phyloP scores from a whole-genome alignment of 2,797 vertebrate genomes.

The Sebastes reedi region DNA sequence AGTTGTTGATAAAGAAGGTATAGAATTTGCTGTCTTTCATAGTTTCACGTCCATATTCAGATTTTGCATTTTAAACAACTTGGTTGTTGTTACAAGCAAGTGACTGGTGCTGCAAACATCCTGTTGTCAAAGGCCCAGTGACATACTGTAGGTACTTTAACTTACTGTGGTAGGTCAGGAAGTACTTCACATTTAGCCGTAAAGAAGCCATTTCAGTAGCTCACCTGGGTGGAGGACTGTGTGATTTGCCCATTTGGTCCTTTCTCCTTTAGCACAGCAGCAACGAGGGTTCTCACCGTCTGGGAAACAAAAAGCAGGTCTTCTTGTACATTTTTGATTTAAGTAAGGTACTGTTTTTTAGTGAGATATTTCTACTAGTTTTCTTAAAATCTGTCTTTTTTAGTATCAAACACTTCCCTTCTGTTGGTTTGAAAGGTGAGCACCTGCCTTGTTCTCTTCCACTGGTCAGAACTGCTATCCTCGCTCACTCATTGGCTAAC shows the following conservation, averaged over 20 bases:
- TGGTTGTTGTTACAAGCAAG: background rate
- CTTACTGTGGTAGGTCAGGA: background rate
- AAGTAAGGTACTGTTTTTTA: background rate
- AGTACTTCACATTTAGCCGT: background rate
- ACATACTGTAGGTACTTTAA: background rate
- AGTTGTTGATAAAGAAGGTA: background rate
- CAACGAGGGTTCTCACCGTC: constrained; percentile 89
- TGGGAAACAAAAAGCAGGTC: constrained; percentile 51
- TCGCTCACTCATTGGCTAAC: background rate
- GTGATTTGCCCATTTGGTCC: constrained; percentile 80
- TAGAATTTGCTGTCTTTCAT: background rate
- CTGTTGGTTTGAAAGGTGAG: background rate
- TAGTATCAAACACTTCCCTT: background rate
- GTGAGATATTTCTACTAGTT: background rate
- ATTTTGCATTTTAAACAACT: background rate
- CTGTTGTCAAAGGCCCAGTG: background rate
- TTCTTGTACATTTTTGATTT: background rate
- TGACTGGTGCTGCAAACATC: background rate
- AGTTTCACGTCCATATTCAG: background rate
- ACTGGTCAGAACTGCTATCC: background rate
- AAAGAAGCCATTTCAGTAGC: background rate
- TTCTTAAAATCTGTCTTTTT: background rate
- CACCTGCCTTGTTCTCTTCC: background rate
- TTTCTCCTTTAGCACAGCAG: constrained; percentile 92
- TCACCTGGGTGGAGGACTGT: constrained; percentile 86